phyloP scores from a whole-genome alignment of 92 coral and sea anemone genomes.

The Virgularia gustaviana region DNA sequence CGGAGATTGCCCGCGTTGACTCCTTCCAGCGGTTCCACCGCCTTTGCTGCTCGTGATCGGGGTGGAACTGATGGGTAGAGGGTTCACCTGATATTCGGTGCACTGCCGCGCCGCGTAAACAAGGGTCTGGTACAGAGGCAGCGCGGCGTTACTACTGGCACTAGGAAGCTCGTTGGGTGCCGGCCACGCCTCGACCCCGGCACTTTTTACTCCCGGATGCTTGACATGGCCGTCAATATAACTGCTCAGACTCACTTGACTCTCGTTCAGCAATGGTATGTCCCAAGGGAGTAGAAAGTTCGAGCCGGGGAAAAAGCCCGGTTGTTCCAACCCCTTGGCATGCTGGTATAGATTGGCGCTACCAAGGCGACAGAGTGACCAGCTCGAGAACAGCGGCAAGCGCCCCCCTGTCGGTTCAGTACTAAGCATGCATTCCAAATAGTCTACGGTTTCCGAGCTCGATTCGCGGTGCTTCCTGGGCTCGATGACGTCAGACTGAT shows the following conservation, averaged over 20 bases:
- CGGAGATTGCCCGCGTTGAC: conserved; percentile 67
- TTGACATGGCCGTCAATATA: conserved; percentile 88
- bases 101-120: conserved; percentile 79
- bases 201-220: conserved; percentile 72
- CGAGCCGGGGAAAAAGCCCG: conserved; percentile 96
- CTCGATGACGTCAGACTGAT: conserved; percentile 51
- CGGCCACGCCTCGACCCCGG: conserved; percentile 97
- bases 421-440: conserved; percentile 84
- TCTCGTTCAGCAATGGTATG: conserved; percentile 82
- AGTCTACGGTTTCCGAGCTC: conserved; percentile 54
- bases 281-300: conserved; percentile 96
- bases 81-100: conserved; percentile 66
- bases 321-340: conserved; percentile 88
- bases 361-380: conserved; percentile 95
- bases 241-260: conserved; percentile 75
- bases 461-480: conserved; percentile 14
- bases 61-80: conserved; percentile 50
- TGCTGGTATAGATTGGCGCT: conserved; percentile 76
- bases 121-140: conserved; percentile 95
- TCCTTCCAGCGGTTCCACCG: conserved; percentile 65
- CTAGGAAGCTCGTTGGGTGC: conserved; percentile 91
- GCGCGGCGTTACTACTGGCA: conserved; percentile 64
- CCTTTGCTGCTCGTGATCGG: conserved; percentile 43
- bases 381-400: conserved; percentile 83
- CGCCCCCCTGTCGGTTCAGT: conserved; percentile 73